phyloP scores from a whole-genome alignment of 2,888 invertebrate species.

The Drosophila vallismaia region DNA sequence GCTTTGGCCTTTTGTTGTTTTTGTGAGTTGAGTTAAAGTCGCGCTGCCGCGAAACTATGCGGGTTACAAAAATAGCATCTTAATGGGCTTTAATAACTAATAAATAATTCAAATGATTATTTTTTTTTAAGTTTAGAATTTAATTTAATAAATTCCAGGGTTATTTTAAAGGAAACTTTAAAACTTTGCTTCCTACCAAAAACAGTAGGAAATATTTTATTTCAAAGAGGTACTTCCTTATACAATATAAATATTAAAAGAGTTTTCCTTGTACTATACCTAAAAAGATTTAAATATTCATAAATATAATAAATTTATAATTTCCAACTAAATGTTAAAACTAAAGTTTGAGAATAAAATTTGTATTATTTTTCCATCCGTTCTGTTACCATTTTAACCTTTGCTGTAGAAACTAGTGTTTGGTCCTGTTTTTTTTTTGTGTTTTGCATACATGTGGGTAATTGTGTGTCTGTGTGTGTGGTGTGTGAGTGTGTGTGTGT shows the following conservation, averaged over 20 bases:
- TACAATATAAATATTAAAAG: too few relatives aligned
- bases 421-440: conserved; percentile 3
- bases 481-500: conserved; percentile 16
- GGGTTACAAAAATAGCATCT: background rate
- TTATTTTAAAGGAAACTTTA: too few relatives aligned
- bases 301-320: too few relatives aligned
- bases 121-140: too few relatives aligned
- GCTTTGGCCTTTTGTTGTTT: conserved; percentile 66
- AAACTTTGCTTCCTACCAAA: too few relatives aligned
- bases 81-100: background rate
- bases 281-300: too few relatives aligned
- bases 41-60: conserved; percentile 16
- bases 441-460: background rate
- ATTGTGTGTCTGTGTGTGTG: conserved; percentile 3
- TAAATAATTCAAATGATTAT: too few relatives aligned
- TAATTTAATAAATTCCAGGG: too few relatives aligned
- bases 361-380: background rate
- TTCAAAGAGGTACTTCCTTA: background rate
- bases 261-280: too few relatives aligned
- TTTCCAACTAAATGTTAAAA: too few relatives aligned
- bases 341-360: too few relatives aligned
- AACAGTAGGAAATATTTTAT: background rate
- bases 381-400: background rate
- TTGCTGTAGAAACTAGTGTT: background rate
- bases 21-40: conserved; percentile 63